These are phyloP conservation scores for Buphagus erythrorhynchus DNA, from an alignment of 2,797 vertebrate genomes.

Conservation along the genomic window DNA sequence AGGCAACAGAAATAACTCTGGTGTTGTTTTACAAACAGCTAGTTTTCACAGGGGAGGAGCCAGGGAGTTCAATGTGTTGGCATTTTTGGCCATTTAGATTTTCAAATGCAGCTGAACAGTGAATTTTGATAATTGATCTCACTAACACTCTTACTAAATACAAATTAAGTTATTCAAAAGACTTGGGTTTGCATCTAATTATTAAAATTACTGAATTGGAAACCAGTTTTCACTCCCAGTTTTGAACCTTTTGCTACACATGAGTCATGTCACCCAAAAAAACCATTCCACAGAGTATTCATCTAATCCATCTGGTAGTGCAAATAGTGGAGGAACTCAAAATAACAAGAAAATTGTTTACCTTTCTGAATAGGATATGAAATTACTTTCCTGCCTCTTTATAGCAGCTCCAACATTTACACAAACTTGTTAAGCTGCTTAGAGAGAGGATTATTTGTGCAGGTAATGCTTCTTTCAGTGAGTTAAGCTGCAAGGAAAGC, in stretches of 20 bases:
- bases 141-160: background rate
- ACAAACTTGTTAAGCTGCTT: constrained; percentile 48
- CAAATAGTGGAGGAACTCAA: background rate
- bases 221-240: background rate
- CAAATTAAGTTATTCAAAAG: background rate
- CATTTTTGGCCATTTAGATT: background rate
- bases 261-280: background rate
- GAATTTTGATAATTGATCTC: background rate
- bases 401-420: constrained; percentile 52
- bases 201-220: background rate
- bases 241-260: background rate
- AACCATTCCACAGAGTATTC: background rate
- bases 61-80: background rate
- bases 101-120: background rate
- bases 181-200: background rate
- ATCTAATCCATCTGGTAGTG: background rate
- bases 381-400: constrained; percentile 35
- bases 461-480: constrained; percentile 36
- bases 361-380: background rate
- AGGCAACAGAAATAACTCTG: background rate
- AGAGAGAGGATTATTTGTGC: constrained; percentile 19
- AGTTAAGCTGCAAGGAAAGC: background rate
- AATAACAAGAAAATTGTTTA: constrained; percentile 37
- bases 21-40: background rate
- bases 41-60: background rate